Evolutionary conservation across 1,140 invertebrate genomes (phyloP), one percentile per base, ranked within the genome.

Genomic region (Drosophila asahinai): DNA sequence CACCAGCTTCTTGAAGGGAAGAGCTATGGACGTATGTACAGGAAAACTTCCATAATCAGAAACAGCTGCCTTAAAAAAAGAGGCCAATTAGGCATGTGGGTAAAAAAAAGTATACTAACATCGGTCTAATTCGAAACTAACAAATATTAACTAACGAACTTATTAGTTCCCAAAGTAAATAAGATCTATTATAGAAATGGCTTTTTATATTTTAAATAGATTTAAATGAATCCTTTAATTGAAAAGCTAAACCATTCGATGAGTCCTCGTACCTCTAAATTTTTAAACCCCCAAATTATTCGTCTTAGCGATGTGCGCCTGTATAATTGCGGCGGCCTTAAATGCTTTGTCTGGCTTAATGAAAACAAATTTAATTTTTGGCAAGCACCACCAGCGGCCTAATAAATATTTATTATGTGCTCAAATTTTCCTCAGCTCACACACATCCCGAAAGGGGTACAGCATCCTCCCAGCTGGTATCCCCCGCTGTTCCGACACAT

Each of bases 351-450:
- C 78, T 63, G 68, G 74, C 66, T 54, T 90, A 89, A 90, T 89
- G 68, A 90, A 90, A 90, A 89, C 84, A 89, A 87, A 87, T 87
- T 87, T 79, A 87, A 90, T 87, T 89, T 80, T 77, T 77, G 83
- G 80, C 80, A 70, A 60, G 70, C 83, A 52, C 48, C 48, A 60
- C 48, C 48, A 55, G 61, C 68, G 43, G 70, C 17, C 77, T 90
- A 89, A 89, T 89, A 84, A 89, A 89, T 89, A 89, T 89, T 89
- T 89, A 89, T 89, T 87, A 80, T 74, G 52, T 65, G 61, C 52
- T 49, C 59, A 49, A 70, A 65, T 62, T 49, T 33, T 52, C 38
- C 52, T 30, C 25, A n/a, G 5, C 67, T 59, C 43, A 58, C 36
- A 19, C 12, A 58, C 42, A 52, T 68, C 51, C 40, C 30, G 8